Percentiles rank a stretch among this genome's conserved stretches.
Evolutionary conservation across 2,888 invertebrate genomes (phyloP).

Genomic region (Drymonia ruficornis): DNA sequence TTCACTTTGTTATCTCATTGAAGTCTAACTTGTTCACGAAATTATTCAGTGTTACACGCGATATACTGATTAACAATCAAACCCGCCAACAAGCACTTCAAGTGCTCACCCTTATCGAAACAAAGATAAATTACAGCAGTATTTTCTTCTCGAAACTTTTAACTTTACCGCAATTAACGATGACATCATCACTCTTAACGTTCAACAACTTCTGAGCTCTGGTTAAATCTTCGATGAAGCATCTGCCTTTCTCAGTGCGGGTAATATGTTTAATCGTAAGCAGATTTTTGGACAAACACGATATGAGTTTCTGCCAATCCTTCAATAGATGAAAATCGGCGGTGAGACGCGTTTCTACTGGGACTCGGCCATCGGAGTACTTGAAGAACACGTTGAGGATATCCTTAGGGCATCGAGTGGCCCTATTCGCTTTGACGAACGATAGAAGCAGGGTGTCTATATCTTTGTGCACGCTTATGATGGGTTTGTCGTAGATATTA

Average conservation of each 20-base stretch:
- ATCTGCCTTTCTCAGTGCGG: constrained; percentile 69
- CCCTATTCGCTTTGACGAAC: constrained; percentile 53
- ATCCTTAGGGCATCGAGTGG: constrained; percentile 52
- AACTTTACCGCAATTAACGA: constrained; percentile 48
- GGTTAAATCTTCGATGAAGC: constrained; percentile 69
- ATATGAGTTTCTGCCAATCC: constrained; percentile 74
- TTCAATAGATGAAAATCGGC: constrained; percentile 63
- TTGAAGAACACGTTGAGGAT: constrained; percentile 71
- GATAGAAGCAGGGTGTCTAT: constrained; percentile 63
- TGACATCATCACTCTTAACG: constrained; percentile 55
- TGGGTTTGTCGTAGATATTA: constrained; percentile 74
- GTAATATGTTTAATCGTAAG: constrained; percentile 67
- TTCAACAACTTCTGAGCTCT: constrained; percentile 70
- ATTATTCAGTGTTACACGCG: background rate
- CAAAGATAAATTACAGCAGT: constrained; percentile 54
- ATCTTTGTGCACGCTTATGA: constrained; percentile 61
- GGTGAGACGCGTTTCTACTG: constrained; percentile 62
- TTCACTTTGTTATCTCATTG: too few species aligned
- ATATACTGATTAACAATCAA: background rate
- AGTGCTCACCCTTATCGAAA: background rate
- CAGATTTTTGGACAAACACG: constrained; percentile 70
- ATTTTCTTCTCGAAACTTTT: constrained; percentile 53
- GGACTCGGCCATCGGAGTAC: constrained; percentile 65
- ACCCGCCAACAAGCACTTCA: background rate
- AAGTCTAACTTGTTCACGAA: background rate